Base-by-base conservation (phyloP, 2,888 invertebrate species). In the Orthonevra nobilis region DNA sequence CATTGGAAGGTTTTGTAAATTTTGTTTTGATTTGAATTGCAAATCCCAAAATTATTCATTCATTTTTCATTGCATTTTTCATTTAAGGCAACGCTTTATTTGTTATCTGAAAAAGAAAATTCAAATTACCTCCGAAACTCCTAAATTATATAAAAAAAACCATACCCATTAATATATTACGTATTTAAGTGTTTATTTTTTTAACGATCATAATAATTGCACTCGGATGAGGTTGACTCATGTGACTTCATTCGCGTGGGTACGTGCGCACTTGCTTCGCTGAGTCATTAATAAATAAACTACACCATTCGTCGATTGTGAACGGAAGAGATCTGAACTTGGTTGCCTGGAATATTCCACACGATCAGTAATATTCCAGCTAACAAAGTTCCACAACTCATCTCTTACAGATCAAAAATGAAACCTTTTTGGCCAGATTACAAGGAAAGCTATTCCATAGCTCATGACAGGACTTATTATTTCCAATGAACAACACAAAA, bases 181-280 rank as follows among this genome's bases (percentile, higher is more conserved):
- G n/a, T n/a, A n/a, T n/a, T n/a, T n/a, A n/a, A n/a, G n/a, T n/a
- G n/a, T n/a, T n/a, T n/a, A n/a, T 42, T 32, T 54, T 10, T 69
- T 72, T 73, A 79, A 79, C 72, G n/a, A n/a, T n/a, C n/a, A 61
- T 72, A 79, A 79, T 79, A 72, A 79, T 79, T 61, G 73, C 66
- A 61, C 40, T 40, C 19, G 58, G 58, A 66, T 70, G 60, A 64
- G 64, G 28, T 66, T 79, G 79, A 79, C 54, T 79, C 79, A 79
- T 56, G 30, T 56, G n/a, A 54, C 32, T 19, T 14, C 34, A 19
- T 17, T 36, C 23, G 40, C 48, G 54, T 40, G 42, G 23, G 46
- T 63, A 56, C 56, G 58, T 64, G 56, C 42, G 54, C 15, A 42
- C 36, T 61, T 66, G 60, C 54, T 40, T 42, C 64, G 72, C 28